phyloP scores from a whole-genome alignment of 2,888 invertebrate species.

The Phaedon cochleariae region DNA sequence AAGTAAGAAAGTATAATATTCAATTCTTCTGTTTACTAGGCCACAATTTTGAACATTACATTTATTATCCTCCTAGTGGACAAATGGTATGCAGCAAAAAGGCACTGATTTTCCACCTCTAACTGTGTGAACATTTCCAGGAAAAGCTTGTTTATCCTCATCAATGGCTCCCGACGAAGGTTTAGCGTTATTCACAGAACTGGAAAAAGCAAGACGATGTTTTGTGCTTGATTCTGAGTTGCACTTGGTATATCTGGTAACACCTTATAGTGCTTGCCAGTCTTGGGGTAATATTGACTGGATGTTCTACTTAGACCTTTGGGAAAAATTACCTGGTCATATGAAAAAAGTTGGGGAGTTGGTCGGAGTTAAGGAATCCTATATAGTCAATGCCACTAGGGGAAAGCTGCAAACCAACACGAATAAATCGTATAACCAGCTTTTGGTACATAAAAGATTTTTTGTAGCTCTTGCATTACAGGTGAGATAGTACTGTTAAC shows the following conservation, averaged over 20 bases:
- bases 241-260: slow-evolving; percentile 94
- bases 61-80: too few species aligned
- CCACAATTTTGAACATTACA: too few species aligned
- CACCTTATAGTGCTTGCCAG: slow-evolving; percentile 88
- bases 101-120: too few species aligned
- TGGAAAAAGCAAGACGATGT: slow-evolving; percentile 88
- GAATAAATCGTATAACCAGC: slow-evolving; percentile 60
- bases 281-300: slow-evolving; percentile 84
- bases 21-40: not conserved
- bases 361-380: slow-evolving; percentile 88
- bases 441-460: slow-evolving; percentile 79
- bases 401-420: slow-evolving; percentile 70
- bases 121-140: slow-evolving; percentile 15
- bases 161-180: slow-evolving; percentile 96
- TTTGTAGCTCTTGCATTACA: slow-evolving; percentile 90
- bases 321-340: slow-evolving; percentile 80
- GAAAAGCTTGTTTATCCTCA: slow-evolving; percentile 91
- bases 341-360: slow-evolving; percentile 85
- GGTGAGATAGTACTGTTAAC: slow-evolving; percentile 24
- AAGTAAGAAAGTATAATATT: not conserved
- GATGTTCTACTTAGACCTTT: slow-evolving; percentile 80
- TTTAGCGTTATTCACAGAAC: slow-evolving; percentile 84
- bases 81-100: too few species aligned
- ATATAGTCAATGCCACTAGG: slow-evolving; percentile 80
- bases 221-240: slow-evolving; percentile 94